Conservation (phyloP, 1,140 invertebrate genomes). For the Solen grandis region DNA sequence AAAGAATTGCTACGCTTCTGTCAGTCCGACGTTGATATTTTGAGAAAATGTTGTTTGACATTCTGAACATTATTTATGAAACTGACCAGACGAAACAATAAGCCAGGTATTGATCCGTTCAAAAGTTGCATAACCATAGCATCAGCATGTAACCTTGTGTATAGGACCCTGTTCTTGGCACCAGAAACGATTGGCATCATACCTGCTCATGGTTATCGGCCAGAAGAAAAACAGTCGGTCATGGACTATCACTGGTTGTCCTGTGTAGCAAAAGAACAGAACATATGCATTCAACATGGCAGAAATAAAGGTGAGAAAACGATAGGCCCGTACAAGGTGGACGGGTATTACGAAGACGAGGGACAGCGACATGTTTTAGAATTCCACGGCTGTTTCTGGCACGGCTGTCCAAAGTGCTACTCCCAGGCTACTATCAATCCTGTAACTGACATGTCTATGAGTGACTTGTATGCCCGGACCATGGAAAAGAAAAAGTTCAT, state of each 20-base stretch:
- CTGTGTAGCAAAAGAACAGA: background rate
- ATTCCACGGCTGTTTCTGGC: conserved; percentile 59
- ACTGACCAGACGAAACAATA: background rate
- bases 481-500: conserved; percentile 3
- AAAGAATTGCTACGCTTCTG: background rate
- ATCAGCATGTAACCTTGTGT: conserved; percentile 13
- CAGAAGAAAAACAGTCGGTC: conserved; percentile 1
- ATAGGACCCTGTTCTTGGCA: background rate
- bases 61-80: background rate
- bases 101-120: conserved; percentile 8
- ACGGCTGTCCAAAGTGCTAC: conserved; percentile 60
- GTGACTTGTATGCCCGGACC: conserved; percentile 36
- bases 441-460: conserved; percentile 17
- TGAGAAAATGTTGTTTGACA: background rate
- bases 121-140: conserved; percentile 23
- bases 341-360: conserved; percentile 28
- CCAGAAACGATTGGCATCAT: conserved; percentile 2
- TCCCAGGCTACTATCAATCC: background rate
- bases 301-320: conserved; percentile 28
- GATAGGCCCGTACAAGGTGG: conserved; percentile 34
- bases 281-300: conserved; percentile 30
- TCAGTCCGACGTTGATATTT: conserved; percentile 4
- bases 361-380: conserved; percentile 31
- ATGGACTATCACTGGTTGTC: conserved; percentile 21
- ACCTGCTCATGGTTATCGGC: conserved; percentile 15